Base-by-base conservation (phyloP, 2,888 invertebrate species). In the Neria commutata region DNA sequence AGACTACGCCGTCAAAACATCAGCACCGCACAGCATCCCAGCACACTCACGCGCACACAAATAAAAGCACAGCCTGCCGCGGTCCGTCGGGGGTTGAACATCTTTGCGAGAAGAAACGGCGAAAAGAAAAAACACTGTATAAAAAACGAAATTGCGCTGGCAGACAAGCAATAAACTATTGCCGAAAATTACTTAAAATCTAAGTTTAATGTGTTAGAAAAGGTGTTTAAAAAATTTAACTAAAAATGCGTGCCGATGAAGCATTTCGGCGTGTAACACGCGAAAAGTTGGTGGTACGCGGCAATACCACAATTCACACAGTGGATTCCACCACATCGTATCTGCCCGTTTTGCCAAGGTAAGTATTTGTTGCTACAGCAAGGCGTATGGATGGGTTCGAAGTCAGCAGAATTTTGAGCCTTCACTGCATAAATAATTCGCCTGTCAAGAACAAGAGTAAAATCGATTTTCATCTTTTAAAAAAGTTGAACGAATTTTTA, bases 301-400 rank as follows among this genome's bases (percentile, higher is more conserved):
- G 81, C 8, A 82, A 82, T 66, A 82, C 81, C 48, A 76, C 82
- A 48, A 81, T 82, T 62, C 77, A 81, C 59, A 81, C 81, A 40
- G 68, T 82, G 71, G 80, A 82, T 66, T 81, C 80, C 58, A 82
- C 82, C 60, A 79, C 81, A 66, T 79, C 81, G 33, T 82, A 79
- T 74, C 67, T 81, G 61, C 82, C 82, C 54, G 67, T 76, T 60
- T 70, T 76, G 72, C 60, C 67, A 60, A 70, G 81, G 81, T 77
- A 67, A 74, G 78, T 72, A 60, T 29, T 29, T 29, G 29, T 29
- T 6, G 29, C 29, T 11, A 11, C 29, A 29, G 6, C 11, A 11
- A 8, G 29, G 6, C 6, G 29, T 11, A 29, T 8, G 11, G 11
- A 8, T 8, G 29, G 6, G 11, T 29, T 29, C 6, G 29, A 6